These are phyloP conservation scores for Triplophysa tibetana DNA, from an alignment of 2,113 vertebrate genomes.

Conservation along the genomic window DNA sequence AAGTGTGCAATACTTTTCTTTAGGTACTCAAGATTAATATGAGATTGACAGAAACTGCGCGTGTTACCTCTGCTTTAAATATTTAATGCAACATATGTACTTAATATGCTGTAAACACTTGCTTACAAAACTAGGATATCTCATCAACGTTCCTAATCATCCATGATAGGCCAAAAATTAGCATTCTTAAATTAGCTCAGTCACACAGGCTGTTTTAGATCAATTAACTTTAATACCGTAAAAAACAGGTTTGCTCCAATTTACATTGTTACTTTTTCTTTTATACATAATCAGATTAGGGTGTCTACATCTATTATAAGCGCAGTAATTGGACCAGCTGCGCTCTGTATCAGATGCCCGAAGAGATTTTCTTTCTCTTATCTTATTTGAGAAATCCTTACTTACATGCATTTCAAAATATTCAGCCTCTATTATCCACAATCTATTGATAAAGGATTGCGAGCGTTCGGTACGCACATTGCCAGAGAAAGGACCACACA, in stretches of 20 bases:
- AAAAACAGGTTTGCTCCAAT: neutral
- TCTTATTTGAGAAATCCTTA: slow-evolving; percentile 1
- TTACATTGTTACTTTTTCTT: neutral
- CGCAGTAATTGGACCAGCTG: slow-evolving; percentile 17
- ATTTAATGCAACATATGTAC: no score
- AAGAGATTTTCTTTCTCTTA: neutral
- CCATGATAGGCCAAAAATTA: neutral
- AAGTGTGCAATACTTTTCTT: no score
- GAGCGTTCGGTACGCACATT: slow-evolving; percentile 43
- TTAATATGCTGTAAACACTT: no score
- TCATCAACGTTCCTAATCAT: neutral
- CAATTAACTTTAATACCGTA: slow-evolving; percentile 12
- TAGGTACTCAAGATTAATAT: no score
- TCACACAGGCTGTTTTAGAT: neutral
- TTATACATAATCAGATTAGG: slow-evolving; percentile 22
- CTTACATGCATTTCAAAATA: slow-evolving; percentile 41
- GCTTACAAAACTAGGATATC: no score
- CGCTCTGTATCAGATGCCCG: neutral
- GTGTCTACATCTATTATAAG: slow-evolving; percentile 1
- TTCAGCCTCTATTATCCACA: slow-evolving; percentile 46
- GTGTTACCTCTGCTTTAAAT: no score
- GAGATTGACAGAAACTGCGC: no score
- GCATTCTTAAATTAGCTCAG: neutral
- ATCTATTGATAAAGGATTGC: slow-evolving; percentile 44
- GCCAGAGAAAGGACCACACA: slow-evolving; percentile 49